These are phyloP conservation scores for Antennarius striatus DNA, from an alignment of 2,113 vertebrate species.

Conservation along the genomic window DNA sequence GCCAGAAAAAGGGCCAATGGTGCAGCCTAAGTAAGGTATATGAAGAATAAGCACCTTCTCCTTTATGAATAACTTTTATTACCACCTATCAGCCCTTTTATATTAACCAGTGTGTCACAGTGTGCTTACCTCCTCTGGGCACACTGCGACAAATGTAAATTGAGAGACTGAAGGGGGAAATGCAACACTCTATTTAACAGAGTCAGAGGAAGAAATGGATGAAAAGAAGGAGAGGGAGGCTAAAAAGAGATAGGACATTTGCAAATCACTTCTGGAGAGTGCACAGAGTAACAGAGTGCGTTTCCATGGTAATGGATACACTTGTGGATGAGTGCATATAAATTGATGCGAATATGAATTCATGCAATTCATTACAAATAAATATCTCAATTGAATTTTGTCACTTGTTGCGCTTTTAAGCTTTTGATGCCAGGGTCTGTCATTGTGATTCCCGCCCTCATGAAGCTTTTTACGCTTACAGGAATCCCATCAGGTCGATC, in stretches of 20 bases:
- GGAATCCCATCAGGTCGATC: slow-evolving; percentile 32
- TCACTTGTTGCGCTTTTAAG: slow-evolving; percentile 24
- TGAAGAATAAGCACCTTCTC: slow-evolving; percentile 9
- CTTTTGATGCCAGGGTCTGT: slow-evolving; percentile 35
- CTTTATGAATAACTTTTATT: slow-evolving; percentile 30
- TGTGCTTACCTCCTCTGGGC: slow-evolving; percentile 6
- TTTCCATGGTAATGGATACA: slow-evolving; percentile 71
- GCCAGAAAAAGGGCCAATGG: background rate
- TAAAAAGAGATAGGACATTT: slow-evolving; percentile 22
- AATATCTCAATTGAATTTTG: slow-evolving; percentile 37
- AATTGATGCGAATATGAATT: slow-evolving; percentile 19
- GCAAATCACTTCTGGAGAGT: slow-evolving; percentile 44
- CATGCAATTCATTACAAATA: slow-evolving; percentile 36
- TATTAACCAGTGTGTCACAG: slow-evolving; percentile 28
- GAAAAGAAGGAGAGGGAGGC: slow-evolving; percentile 7
- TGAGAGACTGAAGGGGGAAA: slow-evolving; percentile 11
- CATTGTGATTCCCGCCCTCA: slow-evolving; percentile 33
- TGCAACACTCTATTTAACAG: slow-evolving; percentile 20
- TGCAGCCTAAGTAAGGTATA: slow-evolving; percentile 19
- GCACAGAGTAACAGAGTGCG: slow-evolving; percentile 23
- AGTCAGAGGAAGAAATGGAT: slow-evolving; percentile 37
- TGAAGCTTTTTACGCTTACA: slow-evolving; percentile 20
- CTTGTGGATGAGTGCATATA: slow-evolving; percentile 26
- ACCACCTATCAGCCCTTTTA: slow-evolving; percentile 37
- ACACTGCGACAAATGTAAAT: background rate